A percentile compares a stretch with the other conserved stretches of the same genome.
Evolutionary conservation across 2,888 invertebrate species (phyloP).

Genomic region (Belgica antarctica): DNA sequence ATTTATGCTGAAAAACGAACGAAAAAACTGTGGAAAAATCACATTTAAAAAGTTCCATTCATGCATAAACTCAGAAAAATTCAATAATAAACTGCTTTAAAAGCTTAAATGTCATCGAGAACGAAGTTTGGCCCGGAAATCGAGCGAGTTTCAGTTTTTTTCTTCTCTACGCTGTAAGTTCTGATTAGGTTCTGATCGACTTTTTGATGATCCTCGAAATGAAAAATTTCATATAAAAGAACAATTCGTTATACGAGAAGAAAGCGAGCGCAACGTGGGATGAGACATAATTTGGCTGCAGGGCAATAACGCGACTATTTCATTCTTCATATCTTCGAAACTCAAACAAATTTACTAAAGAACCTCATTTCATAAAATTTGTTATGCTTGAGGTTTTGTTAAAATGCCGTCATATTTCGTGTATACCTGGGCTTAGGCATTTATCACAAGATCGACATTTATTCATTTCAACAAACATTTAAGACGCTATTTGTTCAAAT

Average conservation of each 20-base stretch:
- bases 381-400: no score
- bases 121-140: not conserved
- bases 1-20: conserved; percentile 22
- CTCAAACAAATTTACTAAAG: conserved; percentile 18
- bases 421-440: no score
- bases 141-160: not conserved
- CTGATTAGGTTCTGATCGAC: not conserved
- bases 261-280: not conserved
- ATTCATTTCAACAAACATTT: no score
- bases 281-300: not conserved
- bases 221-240: not conserved
- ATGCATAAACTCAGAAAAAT: conserved; percentile 35
- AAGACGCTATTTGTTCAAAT: no score
- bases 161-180: no score
- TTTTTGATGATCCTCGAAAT: conserved; percentile 6
- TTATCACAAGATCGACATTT: no score
- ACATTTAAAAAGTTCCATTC: conserved; percentile 32
- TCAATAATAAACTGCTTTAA: conserved; percentile 10
- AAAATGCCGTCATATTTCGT: no score
- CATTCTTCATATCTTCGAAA: conserved; percentile 17
- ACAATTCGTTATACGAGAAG: no score
- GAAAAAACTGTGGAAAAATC: conserved; percentile 29
- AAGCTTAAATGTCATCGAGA: conserved; percentile 1
- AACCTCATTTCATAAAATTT: not conserved
- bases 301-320: conserved; percentile 27